These are phyloP conservation scores for Amphiprion percula DNA, from an alignment of 2,113 vertebrate species.

Conservation along the genomic window DNA sequence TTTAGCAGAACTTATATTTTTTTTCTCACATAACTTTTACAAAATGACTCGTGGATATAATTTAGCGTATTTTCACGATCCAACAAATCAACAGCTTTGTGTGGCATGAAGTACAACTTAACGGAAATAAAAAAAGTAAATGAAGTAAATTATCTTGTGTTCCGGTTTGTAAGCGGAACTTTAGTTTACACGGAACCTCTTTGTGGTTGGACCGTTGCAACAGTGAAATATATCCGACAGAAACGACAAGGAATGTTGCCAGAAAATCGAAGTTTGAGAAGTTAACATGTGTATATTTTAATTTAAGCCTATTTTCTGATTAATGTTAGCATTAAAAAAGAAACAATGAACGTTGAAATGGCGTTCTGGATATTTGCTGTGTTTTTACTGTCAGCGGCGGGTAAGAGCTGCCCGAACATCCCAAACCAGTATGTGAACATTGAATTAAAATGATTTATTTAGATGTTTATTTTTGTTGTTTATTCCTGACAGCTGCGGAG, in stretches of 20 bases:
- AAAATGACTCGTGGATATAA: no score
- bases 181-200: constrained; percentile 8
- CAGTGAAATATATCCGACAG: constrained; percentile 34
- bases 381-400: constrained; percentile 42
- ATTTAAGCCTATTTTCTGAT: not conserved
- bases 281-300: not conserved
- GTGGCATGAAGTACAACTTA: no score
- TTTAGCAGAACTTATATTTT: no score
- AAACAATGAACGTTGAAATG: constrained; percentile 4
- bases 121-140: no score
- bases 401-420: constrained; percentile 40
- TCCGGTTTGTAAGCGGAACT: constrained; percentile 29
- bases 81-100: not conserved
- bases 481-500: constrained; percentile 39
- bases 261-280: not conserved
- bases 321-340: not conserved
- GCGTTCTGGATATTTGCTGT: constrained; percentile 9
- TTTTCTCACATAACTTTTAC: no score
- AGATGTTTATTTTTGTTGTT: no score
- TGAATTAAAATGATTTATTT: not conserved
- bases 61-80: no score
- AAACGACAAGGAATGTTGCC: not conserved
- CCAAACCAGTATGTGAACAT: not conserved
- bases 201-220: constrained; percentile 20
- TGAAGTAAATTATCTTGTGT: no score